Base-by-base conservation (phyloP, 2,797 vertebrate genomes). In the Benthosema pterotum region DNA sequence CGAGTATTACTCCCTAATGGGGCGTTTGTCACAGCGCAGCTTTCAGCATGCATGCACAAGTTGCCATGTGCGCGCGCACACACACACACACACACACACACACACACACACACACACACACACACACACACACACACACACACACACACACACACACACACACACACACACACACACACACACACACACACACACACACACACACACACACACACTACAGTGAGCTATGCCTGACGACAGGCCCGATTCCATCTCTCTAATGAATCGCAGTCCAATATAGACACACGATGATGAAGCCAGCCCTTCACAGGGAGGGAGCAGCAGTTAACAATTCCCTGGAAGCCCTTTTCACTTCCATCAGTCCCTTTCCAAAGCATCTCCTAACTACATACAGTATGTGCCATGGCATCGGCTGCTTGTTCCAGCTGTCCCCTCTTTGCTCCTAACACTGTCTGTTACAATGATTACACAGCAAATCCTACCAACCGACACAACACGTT, bases 271-370 rank as follows among this genome's bases (percentile, higher is more conserved):
- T 52, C 9, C 59, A 28, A 19, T 47, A 16, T 52, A n/a, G n/a
- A n/a, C n/a, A 2, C 22, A 25, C 1, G 22, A 3, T 25, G 22
- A 73, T 42, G 45, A 65, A 57, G 56, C 22, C 52, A 63, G 49
- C 57, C 57, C 59, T 78, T 83, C 60, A 72, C 64, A 15, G 52
- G 52, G 58, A 74, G 52, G 52, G 58, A 74, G 72, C 72, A 60
- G 15, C 7, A 52, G 16, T 78, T n/a, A 50, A 75, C 62, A 52
- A 56, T 56, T 52, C 46, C n/a, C 19, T 56, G 57, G 54, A 49
- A 67, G 67, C 17, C 45, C 60, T 57, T 32, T 52, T 62, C 55
- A 52, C 53, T 62, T 58, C 60, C 69, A 60, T 67, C 50, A 42
- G 17, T 67, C 13, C 14, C 12, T 13, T 46, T 52, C 60, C 47